Conservation (phyloP, 2,113 vertebrate species). For the Grallaria varia region DNA sequence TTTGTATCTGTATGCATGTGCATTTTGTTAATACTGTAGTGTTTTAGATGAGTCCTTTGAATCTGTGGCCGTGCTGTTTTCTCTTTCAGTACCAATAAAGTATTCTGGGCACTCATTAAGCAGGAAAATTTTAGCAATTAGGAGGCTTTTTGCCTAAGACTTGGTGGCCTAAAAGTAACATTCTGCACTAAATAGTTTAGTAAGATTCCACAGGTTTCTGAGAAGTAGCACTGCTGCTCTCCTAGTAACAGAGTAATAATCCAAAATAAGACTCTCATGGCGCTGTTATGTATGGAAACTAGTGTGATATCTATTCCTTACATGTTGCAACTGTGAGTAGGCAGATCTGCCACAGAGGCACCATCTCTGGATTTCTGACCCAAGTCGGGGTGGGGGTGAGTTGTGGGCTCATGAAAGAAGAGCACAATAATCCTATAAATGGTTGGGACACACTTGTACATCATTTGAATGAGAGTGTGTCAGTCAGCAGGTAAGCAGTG, state of each 20-base stretch:
- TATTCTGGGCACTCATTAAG: neutral
- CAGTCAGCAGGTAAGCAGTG: conserved; percentile 35
- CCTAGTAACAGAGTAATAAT: neutral
- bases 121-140: neutral
- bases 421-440: neutral
- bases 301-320: neutral
- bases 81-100: neutral
- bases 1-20: neutral
- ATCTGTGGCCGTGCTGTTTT: neutral
- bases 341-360: neutral
- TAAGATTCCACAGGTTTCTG: neutral
- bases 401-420: neutral
- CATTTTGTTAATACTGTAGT: neutral
- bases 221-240: neutral
- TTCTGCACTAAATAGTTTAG: neutral
- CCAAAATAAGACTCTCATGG: neutral
- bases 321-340: neutral
- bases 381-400: fast-evolving
- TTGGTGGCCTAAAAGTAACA: neutral
- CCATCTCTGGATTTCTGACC: neutral
- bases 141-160: neutral
- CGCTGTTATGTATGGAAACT: neutral
- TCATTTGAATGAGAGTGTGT: conserved; percentile 36
- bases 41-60: neutral
- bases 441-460: neutral